Percentiles rank a stretch among this genome's conserved stretches.
These are phyloP conservation scores for Chroicocephalus ridibundus DNA, from an alignment of 2,113 vertebrate species.

Conservation along the genomic window DNA sequence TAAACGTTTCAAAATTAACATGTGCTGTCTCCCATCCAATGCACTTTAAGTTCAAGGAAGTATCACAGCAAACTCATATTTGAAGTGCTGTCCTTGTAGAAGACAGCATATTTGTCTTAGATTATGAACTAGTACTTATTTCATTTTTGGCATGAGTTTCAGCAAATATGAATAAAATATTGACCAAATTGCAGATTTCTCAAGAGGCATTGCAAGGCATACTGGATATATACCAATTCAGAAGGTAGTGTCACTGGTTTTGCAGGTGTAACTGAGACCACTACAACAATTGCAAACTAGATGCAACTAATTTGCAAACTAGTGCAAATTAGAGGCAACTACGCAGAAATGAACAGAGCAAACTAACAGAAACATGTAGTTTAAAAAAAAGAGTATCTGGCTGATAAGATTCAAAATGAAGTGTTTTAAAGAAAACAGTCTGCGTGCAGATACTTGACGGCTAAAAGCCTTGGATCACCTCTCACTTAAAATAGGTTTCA, in stretches of 20 bases:
- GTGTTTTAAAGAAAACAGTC: neutral
- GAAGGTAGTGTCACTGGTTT: rapidly evolving
- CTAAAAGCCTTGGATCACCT: neutral
- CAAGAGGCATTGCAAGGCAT: neutral
- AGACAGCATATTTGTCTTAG: neutral
- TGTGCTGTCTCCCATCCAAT: neutral
- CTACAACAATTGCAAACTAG: neutral
- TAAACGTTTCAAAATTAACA: neutral
- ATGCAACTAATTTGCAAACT: neutral
- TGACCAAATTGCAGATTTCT: neutral
- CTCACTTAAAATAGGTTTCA: neutral
- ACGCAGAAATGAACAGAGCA: neutral
- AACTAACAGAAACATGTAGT: neutral
- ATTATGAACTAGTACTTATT: neutral
- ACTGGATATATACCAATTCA: neutral
- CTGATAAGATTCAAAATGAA: neutral
- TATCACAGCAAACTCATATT: neutral
- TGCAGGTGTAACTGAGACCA: neutral
- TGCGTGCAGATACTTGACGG: neutral
- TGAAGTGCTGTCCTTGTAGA: neutral
- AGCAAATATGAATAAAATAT: neutral
- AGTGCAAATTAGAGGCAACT: neutral
- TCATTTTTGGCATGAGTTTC: neutral
- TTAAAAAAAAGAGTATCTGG: neutral
- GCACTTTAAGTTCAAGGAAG: neutral